Base-by-base conservation (phyloP, 1,140 invertebrate genomes). In the Phymorhynchus buccinoides region DNA sequence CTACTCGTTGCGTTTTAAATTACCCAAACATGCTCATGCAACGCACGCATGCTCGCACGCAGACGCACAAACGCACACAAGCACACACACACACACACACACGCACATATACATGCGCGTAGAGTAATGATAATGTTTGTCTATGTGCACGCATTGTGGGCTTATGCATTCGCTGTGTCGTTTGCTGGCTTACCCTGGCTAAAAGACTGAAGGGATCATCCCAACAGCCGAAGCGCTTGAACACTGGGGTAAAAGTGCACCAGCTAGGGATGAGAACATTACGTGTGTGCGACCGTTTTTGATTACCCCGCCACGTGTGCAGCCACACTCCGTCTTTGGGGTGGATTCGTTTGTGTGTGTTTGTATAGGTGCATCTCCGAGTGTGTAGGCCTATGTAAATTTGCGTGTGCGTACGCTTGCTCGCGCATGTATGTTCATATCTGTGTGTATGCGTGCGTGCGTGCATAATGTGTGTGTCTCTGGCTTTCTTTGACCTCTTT, bases 401-500 rank as follows among this genome's bases (percentile, higher is more conserved):
- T 7, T 75, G 32, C 39, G 39, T 41, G 32, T 41, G 1, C 27
- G 71, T 75, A 27, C 27, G 32, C 14, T 32, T 1, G 71, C 39
- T 6, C 39, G 71, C 14, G 71, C 14, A 35, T 41, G 71, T 37
- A 35, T 39, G 71, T 37, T 30, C 39, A 35, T 75, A 35, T 75
- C 32, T 75, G 71, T 75, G 71, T 75, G 71, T 75, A 35, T 75
- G 71, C 39, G 71, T 75, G 71, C 16, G 71, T 75, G 71, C 39
- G 71, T 75, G 71, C 0, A 9, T 30, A 1, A 35, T 48, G 78
- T 52, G 16, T 80, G 78, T 80, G 78, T 52, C 41, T 48, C 1
- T 80, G 78, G 18, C n/a, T 9, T 52, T 9, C 22, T 9, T 18
- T 1, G 12, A 2, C 48, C 12, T 3, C 16, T 3, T 14, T 71